These are phyloP conservation scores for Heliconius hortense DNA, from an alignment of 2,888 invertebrate species.

Conservation along the genomic window DNA sequence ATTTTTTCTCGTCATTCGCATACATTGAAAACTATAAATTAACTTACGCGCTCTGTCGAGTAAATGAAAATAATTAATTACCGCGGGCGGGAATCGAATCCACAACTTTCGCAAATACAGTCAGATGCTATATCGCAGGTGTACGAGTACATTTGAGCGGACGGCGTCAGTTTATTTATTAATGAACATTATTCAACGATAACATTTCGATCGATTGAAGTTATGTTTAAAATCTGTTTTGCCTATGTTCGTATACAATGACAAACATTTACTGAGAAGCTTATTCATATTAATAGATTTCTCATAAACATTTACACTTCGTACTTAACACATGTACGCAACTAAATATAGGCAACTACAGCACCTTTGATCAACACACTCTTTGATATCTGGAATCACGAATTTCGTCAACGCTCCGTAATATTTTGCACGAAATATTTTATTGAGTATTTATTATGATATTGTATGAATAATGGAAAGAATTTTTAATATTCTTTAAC, in stretches of 20 bases:
- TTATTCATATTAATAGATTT: slow-evolving; percentile 9
- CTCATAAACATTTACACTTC: slow-evolving; percentile 33
- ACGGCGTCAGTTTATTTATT: not conserved
- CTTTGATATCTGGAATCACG: slow-evolving; percentile 51
- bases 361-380: slow-evolving; percentile 54
- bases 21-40: no score
- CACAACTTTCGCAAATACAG: not conserved
- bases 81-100: not conserved
- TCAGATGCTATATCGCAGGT: not conserved
- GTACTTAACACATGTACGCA: slow-evolving; percentile 54
- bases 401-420: slow-evolving; percentile 16
- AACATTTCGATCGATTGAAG: not conserved
- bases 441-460: slow-evolving; percentile 5
- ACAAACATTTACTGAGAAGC: slow-evolving; percentile 12
- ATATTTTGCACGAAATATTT: slow-evolving; percentile 8
- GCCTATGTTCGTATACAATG: slow-evolving; percentile 2
- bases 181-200: not conserved
- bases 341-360: slow-evolving; percentile 46
- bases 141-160: not conserved
- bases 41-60: not conserved
- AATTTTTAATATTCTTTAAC: not conserved
- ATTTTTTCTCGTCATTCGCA: no score
- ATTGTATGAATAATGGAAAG: not conserved
- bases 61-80: not conserved
- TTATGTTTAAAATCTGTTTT: slow-evolving; percentile 2